phyloP scores from a whole-genome alignment of 2,888 invertebrate genomes.

The Acanthoscelides obtectus region DNA sequence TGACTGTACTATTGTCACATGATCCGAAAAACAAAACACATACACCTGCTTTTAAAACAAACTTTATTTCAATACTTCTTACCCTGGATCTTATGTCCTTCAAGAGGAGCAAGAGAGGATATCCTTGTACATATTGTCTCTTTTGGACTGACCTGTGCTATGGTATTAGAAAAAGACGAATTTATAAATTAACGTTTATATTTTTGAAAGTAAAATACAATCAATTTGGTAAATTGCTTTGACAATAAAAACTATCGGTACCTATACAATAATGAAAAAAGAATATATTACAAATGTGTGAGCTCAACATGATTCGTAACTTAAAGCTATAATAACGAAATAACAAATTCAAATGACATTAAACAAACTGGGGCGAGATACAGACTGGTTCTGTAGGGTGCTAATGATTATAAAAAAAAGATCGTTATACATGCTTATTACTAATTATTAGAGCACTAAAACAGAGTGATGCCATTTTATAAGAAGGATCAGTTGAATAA shows the following conservation, averaged over 20 bases:
- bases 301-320: slow-evolving; percentile 23
- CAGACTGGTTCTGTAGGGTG: neutral
- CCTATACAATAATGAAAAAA: slow-evolving; percentile 31
- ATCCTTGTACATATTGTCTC: too few species aligned
- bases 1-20: too few species aligned
- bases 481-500: neutral
- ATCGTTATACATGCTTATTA: neutral
- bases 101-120: too few species aligned
- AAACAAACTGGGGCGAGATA: neutral
- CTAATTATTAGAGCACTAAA: neutral
- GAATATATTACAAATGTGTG: slow-evolving; percentile 25
- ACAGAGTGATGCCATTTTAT: neutral
- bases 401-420: neutral
- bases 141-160: neutral
- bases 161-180: slow-evolving; percentile 2
- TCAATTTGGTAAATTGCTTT: slow-evolving; percentile 45
- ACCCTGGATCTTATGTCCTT: too few species aligned
- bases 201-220: slow-evolving; percentile 40
- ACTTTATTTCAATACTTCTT: too few species aligned
- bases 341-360: slow-evolving; percentile 18
- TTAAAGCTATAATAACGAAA: slow-evolving; percentile 19
- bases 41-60: too few species aligned
- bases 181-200: slow-evolving; percentile 35
- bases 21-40: too few species aligned
- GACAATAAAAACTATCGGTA: slow-evolving; percentile 39